Conservation (phyloP, 1,140 invertebrate genomes). For the Muscidifurax raptorellus region DNA sequence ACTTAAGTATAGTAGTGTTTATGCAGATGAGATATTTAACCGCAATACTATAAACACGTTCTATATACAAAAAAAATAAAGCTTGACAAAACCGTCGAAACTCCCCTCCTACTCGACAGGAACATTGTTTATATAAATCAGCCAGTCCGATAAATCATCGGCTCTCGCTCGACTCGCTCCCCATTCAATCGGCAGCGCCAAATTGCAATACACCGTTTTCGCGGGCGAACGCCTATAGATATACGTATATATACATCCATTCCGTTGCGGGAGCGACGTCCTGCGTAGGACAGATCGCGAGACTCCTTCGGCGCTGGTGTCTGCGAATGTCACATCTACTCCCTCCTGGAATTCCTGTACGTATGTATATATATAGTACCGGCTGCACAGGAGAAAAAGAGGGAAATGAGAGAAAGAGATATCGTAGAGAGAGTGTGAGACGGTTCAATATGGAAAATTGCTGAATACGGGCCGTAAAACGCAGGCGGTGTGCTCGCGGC, state of each 20-base stretch:
- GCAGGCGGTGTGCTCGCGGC: slow-evolving; percentile 38
- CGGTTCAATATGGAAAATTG: slow-evolving; percentile 52
- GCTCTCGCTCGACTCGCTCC: background rate
- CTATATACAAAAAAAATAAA: slow-evolving; percentile 5
- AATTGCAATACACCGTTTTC: background rate
- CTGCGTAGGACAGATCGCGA: background rate
- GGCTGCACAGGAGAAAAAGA: slow-evolving; percentile 25
- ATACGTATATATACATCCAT: background rate
- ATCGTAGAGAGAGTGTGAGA: slow-evolving; percentile 20
- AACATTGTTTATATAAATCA: slow-evolving; percentile 40
- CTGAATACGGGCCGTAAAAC: slow-evolving; percentile 51
- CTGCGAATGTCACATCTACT: slow-evolving; percentile 39
- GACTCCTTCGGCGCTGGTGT: background rate
- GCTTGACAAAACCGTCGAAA: too few species aligned
- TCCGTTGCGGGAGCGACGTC: background rate
- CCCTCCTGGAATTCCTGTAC: background rate
- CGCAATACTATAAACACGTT: too few species aligned
- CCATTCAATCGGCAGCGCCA: slow-evolving; percentile 43
- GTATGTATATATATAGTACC: slow-evolving; percentile 19
- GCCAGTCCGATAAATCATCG: slow-evolving; percentile 29
- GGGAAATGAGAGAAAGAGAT: slow-evolving; percentile 43
- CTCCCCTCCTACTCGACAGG: background rate
- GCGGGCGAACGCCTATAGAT: background rate
- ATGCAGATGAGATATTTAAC: too few species aligned
- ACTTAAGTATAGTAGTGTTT: too few species aligned